phyloP scores from a whole-genome alignment of 2,888 invertebrate genomes.

The Blastobasis adustella region DNA sequence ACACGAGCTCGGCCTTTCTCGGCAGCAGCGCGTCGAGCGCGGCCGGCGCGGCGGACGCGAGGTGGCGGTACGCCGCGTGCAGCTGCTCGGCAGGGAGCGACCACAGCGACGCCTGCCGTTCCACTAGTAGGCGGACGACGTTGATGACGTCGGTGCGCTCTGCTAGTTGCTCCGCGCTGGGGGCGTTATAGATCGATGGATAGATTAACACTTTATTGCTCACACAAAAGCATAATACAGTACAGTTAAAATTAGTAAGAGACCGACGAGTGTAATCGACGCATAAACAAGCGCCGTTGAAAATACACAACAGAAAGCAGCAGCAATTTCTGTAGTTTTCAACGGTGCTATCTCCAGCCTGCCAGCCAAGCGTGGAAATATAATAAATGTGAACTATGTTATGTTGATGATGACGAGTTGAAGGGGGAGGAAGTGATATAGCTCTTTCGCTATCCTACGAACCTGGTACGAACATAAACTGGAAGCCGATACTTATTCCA shows the following conservation, averaged over 20 bases:
- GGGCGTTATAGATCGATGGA: conserved; percentile 4
- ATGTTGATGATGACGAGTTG: too few relatives aligned
- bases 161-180: conserved; percentile 80
- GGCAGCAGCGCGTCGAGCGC: conserved; percentile 81
- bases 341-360: too few relatives aligned
- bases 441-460: too few relatives aligned
- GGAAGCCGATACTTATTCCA: too few relatives aligned
- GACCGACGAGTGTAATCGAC: neutral
- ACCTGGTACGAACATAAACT: too few relatives aligned
- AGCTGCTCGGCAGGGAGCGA: conserved; percentile 85
- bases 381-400: too few relatives aligned
- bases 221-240: neutral
- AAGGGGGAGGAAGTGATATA: too few relatives aligned
- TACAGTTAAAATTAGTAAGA: neutral
- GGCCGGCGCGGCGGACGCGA: conserved; percentile 90
- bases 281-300: too few relatives aligned
- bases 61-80: conserved; percentile 89
- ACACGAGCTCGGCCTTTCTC: conserved; percentile 53
- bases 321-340: too few relatives aligned
- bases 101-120: conserved; percentile 80
- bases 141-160: conserved; percentile 93
- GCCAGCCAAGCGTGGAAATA: too few relatives aligned
- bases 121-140: conserved; percentile 80
- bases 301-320: too few relatives aligned
- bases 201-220: neutral